Evolutionary conservation across 2,113 vertebrate genomes (phyloP).

Genomic region (Ondatra zibethicus): DNA sequence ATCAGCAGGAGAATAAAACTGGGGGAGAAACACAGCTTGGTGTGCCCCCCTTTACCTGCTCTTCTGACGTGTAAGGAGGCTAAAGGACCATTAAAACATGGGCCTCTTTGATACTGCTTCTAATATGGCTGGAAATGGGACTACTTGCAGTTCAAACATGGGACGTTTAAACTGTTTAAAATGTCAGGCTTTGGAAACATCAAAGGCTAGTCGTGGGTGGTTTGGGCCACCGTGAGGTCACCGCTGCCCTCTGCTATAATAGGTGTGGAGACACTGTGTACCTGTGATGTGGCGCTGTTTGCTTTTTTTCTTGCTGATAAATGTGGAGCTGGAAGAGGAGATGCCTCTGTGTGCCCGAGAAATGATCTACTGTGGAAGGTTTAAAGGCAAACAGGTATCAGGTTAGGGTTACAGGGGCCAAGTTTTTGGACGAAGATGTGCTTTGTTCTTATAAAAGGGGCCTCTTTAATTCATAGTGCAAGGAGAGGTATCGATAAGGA

Average conservation of each 20-base stretch:
- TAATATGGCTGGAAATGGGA: slow-evolving; percentile 54
- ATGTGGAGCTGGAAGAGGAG: slow-evolving; percentile 75
- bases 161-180: slow-evolving; percentile 71
- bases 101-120: slow-evolving; percentile 39
- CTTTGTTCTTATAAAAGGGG: slow-evolving; percentile 71
- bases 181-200: slow-evolving; percentile 64
- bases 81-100: slow-evolving; percentile 30
- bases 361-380: slow-evolving; percentile 71
- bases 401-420: slow-evolving; percentile 78
- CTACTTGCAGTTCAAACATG: slow-evolving; percentile 52
- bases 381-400: slow-evolving; percentile 77
- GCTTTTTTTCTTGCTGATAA: slow-evolving; percentile 79
- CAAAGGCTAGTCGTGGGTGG: slow-evolving; percentile 78
- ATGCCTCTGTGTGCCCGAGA: slow-evolving; percentile 63
- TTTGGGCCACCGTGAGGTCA: slow-evolving; percentile 73
- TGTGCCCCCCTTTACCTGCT: not conserved
- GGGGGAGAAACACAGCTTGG: not conserved
- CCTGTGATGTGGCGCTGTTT: slow-evolving; percentile 74
- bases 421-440: slow-evolving; percentile 32
- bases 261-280: slow-evolving; percentile 79
- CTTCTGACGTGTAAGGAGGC: not conserved
- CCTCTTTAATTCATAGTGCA: slow-evolving; percentile 52
- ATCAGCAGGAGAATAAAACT: not conserved
- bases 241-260: slow-evolving; percentile 42
- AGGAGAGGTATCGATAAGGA: slow-evolving; percentile 64